A percentile compares a stretch with the other conserved stretches of the same genome.
Conservation (phyloP, 2,888 invertebrate genomes). For the Adela reaumurella region DNA sequence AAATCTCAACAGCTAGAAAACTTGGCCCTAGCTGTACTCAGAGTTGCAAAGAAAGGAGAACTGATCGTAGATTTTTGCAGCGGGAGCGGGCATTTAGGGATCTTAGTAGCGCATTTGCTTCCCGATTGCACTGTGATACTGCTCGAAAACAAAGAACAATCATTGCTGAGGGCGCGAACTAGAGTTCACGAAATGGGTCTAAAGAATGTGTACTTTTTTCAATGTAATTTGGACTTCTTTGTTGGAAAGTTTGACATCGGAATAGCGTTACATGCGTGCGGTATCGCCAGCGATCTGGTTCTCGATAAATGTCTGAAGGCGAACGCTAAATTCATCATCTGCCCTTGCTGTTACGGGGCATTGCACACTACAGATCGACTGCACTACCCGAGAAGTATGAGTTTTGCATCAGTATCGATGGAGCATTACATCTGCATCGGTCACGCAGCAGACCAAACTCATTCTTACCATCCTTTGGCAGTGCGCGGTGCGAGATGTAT, state of each 20-base stretch:
- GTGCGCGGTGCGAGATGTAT: conserved; percentile 81
- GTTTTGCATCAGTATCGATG: conserved; percentile 42
- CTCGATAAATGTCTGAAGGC: conserved; percentile 75
- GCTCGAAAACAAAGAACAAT: conserved; percentile 89
- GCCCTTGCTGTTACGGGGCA: conserved; percentile 93
- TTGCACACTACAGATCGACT: conserved; percentile 78
- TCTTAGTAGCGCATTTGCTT: conserved; percentile 74
- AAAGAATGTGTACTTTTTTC: conserved; percentile 73
- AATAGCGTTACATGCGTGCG: conserved; percentile 89
- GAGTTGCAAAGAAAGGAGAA: conserved; percentile 63
- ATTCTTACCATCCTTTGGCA: conserved; percentile 66
- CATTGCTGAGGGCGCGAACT: conserved; percentile 68
- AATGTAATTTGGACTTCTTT: conserved; percentile 91
- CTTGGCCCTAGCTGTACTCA: conserved; percentile 71
- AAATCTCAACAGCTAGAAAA: conserved; percentile 88
- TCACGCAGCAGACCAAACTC: conserved; percentile 91
- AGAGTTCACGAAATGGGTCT: conserved; percentile 65
- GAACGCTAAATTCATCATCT: conserved; percentile 80
- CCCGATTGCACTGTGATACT: conserved; percentile 77
- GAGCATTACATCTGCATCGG: conserved; percentile 77
- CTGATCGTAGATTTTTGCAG: conserved; percentile 91
- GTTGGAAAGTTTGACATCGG: conserved; percentile 80
- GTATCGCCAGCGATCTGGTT: conserved; percentile 90
- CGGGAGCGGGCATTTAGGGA: conserved; percentile 90
- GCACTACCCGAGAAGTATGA: conserved; percentile 76